Evolutionary conservation across 2,797 vertebrate species (phyloP), one percentile per base, ranked within the genome.

Genomic region (Crocodylus rhombifer): DNA sequence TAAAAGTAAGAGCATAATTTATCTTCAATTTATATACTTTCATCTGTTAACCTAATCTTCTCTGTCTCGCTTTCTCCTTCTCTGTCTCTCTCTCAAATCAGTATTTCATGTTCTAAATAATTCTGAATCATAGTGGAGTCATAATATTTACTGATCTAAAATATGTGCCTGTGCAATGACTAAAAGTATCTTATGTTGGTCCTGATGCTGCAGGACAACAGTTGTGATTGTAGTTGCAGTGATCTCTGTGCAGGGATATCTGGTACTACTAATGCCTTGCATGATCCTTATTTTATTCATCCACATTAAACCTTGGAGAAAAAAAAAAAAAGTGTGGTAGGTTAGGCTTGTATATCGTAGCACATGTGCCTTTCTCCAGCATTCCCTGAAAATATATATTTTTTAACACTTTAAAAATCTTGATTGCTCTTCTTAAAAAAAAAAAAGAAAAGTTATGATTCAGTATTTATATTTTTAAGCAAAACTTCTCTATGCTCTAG

Each of bases 1-100:
- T 97, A 99, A 99, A 98, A 98, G 99, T 99, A 97, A 98, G 97
- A 25, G 36, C 86, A 65, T 51, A 84, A 15, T 76, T 89, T 75
- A 60, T 17, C 60, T 7, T 69, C 30, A 57, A 26, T 91, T 58
- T 82, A 56, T 82, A 2, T 30, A 11, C 62, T 80, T 92, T 82
- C 58, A 71, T 86, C 33, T 57, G 10, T 28, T 64, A 20, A 26
- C 75, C 21, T 33, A 26, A 76, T 28, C 30, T 42, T 18, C 65
- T 80, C 78, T 56, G 42, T 36, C 84, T 2, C 63, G 2, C 51
- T 92, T 86, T 10, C 4, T 8, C 20, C 7, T 5, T 21, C 20
- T 16, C 15, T 18, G 7, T 60, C 20, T 60, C 13, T 8, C 33
- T 21, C 25, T n/a, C 42, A 36, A 73, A 36, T 21, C 36, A 0